Base-by-base conservation (phyloP, 2,888 invertebrate genomes). In the Polymixis lichenea region DNA sequence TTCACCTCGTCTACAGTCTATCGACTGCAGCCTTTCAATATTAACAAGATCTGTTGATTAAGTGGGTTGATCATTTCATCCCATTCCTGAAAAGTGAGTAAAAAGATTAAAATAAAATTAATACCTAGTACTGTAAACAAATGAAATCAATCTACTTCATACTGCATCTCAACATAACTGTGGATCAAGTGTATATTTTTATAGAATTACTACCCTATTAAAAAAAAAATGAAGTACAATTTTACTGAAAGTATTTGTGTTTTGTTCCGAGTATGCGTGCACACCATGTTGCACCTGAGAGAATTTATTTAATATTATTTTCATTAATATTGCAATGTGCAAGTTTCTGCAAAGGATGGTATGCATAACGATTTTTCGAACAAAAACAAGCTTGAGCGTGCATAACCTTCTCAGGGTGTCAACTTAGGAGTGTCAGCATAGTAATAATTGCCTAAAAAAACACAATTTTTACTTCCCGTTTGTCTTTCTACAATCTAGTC, bases 31-130 rank as follows among this genome's bases (percentile, higher is more conserved):
- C 11, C 28, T 77, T 72, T 85, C 78, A 75, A 71, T 67, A 64
- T 65, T 65, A 78, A 67, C 61, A 77, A 72, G 64, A 74, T 86
- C 78, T 78, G 70, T 73, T 73, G 76, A 56, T 75, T 49, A 67
- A 32, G 60, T 62, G 67, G 70, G 64, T 66, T 58, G 64, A 81
- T 80, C 69, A 77, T 84, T 77, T 87, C 86, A 87, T 84, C 86
- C 70, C 65, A 82, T 60, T 70, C 78, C 86, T 87, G 88, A 64
- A 87, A 86, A 74, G 38, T 60, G 75, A 81, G 58, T 69, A 75
- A 58, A 56, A n/a, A 2, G 32, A 66, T 87, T 81, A 84, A 77
- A 58, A 73, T 71, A 25, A 51, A 61, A 61, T 64, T 13, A 51
- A 38, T 60, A 56, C 51, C 32, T 28, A 25, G 5, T 51, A 58